Base-by-base conservation (phyloP, 64 coral and sea anemone species). In the Pocillopora verrucosa region DNA sequence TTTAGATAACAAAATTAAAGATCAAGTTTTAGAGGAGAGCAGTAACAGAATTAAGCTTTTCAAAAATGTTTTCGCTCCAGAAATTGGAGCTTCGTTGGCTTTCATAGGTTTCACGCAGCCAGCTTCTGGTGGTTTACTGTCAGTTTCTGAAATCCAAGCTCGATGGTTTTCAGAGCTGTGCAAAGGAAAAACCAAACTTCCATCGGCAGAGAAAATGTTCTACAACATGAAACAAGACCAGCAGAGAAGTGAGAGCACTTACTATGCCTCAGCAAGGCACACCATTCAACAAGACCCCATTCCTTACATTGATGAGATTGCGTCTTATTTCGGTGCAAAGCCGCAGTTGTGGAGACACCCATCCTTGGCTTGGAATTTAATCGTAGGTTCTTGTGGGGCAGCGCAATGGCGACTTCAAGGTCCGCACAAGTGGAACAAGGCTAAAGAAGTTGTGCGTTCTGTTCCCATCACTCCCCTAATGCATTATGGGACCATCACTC, bases 81-180 rank as follows among this genome's bases (percentile, higher is more conserved):
- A 93, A 59, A 79, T 96, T 16, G 94, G 94, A 16, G 45, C 83
- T 13, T 89, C 60, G 4, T 36, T 96, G 45, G 94, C 74, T 25
- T 96, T 96, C n/a, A 90, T 96, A n/a, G 90, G 94, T 13, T 96
- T 96, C 87, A 73, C 61, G 10, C 94, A 96, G 59, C 94, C 94
- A 38, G 80, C 94, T 9, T 96, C 94, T 16, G 94, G 94, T 1
- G 94, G 94, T 11, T 81, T 96, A 17, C 26, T 96, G 14, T 62
- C 94, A 24, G 34, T 96, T 14, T 92, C 94, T 77, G 94, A 95
- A 88, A 95, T 60, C 25, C 94, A 95, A 88, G 94, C 89, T 13
- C 86, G 94, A 10, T 95, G 94, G 94, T 95, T 95, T 72, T 95
- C 94, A 20, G 89, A 86, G 41, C 78, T 95, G 70, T 95, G 94